Evolutionary conservation across 2,888 invertebrate species (phyloP).

Genomic region (Pristionchus arcanus): DNA sequence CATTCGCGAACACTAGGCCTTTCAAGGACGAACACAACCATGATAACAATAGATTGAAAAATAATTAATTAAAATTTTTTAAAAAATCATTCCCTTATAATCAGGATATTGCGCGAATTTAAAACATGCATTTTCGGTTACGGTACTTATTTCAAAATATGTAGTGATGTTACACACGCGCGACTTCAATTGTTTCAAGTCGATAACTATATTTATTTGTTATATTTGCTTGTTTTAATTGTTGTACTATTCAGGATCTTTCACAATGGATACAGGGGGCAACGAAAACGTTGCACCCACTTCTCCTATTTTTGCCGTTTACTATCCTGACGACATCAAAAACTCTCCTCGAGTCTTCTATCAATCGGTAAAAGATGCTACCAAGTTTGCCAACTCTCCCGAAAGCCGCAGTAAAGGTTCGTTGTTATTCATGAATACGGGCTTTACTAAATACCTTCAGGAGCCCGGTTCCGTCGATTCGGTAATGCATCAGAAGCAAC

Average conservation of each 20-base stretch:
- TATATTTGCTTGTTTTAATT: not conserved
- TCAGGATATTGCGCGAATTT: too few relatives aligned
- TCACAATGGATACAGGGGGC: not conserved
- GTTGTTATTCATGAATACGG: not conserved
- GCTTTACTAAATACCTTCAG: not conserved
- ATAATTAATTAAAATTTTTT: too few relatives aligned
- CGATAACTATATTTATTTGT: too few relatives aligned
- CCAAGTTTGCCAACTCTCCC: constrained; percentile 68
- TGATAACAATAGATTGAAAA: too few relatives aligned
- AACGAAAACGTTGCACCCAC: not conserved
- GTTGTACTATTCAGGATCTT: not conserved
- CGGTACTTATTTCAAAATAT: too few relatives aligned
- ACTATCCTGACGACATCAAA: constrained; percentile 22
- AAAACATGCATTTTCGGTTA: too few relatives aligned
- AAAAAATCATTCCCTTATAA: too few relatives aligned
- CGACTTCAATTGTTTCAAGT: too few relatives aligned
- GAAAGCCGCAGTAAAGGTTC: constrained; percentile 63
- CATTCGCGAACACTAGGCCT: too few relatives aligned
- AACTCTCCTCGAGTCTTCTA: constrained; percentile 34
- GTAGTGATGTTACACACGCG: too few relatives aligned
- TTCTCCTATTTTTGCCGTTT: constrained; percentile 27
- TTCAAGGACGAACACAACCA: too few relatives aligned
- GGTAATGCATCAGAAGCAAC: constrained; percentile 61
- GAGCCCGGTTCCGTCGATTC: constrained; percentile 67
- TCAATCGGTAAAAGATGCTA: constrained; percentile 63